Evolutionary conservation across 2,113 vertebrate genomes (phyloP).

Genomic region (Seriola quinqueradiata): DNA sequence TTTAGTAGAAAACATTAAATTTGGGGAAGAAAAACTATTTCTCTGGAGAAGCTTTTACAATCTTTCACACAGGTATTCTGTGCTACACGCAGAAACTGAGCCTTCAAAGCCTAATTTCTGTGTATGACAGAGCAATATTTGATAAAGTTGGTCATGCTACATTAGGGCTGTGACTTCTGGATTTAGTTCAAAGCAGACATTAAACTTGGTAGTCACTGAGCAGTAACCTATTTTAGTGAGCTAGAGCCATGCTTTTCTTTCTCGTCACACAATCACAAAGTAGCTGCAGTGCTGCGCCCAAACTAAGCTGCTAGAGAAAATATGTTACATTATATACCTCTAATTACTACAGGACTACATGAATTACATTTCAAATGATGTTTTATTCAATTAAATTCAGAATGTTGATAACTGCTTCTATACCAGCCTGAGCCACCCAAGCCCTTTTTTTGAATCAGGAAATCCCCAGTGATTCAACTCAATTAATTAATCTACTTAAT

Average conservation of each 20-base stretch:
- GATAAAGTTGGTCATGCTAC: not conserved
- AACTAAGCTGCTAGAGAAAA: not conserved
- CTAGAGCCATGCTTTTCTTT: not conserved
- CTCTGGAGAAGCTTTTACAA: not conserved
- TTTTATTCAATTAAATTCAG: not conserved
- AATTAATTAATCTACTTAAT: not conserved
- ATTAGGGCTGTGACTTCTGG: not conserved
- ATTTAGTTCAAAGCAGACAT: constrained; percentile 9
- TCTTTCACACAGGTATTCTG: not conserved
- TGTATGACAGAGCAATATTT: not conserved
- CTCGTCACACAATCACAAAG: not conserved
- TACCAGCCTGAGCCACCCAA: not conserved
- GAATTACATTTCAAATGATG: not conserved
- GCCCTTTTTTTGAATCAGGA: not conserved
- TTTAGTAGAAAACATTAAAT: not conserved
- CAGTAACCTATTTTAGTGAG: not conserved
- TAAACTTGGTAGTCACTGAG: not conserved
- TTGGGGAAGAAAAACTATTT: not conserved
- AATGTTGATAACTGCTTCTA: not conserved
- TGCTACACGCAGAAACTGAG: not conserved
- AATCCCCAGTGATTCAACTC: not conserved
- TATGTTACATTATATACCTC: not conserved
- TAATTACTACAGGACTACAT: not conserved
- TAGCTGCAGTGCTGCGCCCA: not conserved
- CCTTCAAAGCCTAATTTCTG: not conserved